Conservation (phyloP, 2,113 vertebrate genomes). For the Eleginops maclovinus region DNA sequence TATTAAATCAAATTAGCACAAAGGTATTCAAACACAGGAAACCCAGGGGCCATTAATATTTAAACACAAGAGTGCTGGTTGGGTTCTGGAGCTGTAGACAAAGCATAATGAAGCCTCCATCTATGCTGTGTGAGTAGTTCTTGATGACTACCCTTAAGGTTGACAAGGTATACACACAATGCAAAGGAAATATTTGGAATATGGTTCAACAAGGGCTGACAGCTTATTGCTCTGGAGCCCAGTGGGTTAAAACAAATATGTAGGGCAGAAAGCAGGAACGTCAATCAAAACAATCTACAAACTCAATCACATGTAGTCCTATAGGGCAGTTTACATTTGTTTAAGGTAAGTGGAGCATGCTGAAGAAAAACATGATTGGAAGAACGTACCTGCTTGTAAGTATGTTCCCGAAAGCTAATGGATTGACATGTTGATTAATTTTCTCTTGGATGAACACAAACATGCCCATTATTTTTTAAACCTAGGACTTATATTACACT, state of each 20-base stretch:
- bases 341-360: neutral
- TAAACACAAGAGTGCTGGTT: conserved; percentile 1
- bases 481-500: too few species aligned
- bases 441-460: too few species aligned
- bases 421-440: too few species aligned
- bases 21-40: conserved; percentile 19
- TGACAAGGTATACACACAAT: conserved; percentile 19
- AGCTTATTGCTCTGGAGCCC: neutral
- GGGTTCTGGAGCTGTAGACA: conserved; percentile 20
- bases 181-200: neutral
- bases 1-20: conserved; percentile 28
- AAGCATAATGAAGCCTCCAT: conserved; percentile 53
- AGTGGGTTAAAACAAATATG: neutral
- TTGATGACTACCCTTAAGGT: conserved; percentile 28
- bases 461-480: too few species aligned
- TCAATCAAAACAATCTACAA: neutral
- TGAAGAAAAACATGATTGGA: neutral
- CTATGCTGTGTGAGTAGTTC: neutral
- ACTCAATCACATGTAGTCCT: neutral
- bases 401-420: too few species aligned
- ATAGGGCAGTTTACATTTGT: neutral
- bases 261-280: neutral
- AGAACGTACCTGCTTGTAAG: neutral
- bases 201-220: neutral
- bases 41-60: neutral